Conservation (phyloP, 2,888 invertebrate species). For the Drosophila anceps region DNA sequence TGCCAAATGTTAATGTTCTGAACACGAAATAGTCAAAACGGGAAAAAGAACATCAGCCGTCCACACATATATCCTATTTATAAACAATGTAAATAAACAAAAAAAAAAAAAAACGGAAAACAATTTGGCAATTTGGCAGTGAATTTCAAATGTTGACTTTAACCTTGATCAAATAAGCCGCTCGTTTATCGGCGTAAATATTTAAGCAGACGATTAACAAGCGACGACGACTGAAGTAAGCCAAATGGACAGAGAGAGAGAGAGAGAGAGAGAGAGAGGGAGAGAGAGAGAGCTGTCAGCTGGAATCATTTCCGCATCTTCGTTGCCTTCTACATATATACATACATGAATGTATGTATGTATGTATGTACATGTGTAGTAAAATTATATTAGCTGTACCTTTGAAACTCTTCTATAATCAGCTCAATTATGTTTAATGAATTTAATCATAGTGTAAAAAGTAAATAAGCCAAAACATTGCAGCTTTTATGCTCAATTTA, state of each 20-base stretch:
- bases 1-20: too few species aligned
- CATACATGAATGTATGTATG: not conserved
- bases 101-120: not conserved
- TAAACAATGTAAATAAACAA: not conserved
- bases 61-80: not conserved
- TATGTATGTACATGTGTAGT: not conserved
- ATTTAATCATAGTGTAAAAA: not conserved
- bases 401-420: not conserved
- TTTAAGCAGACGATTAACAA: constrained; percentile 75
- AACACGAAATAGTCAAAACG: not conserved
- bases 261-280: not conserved
- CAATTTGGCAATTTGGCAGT: constrained; percentile 6
- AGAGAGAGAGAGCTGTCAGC: not conserved
- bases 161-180: constrained; percentile 41
- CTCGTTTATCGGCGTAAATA: constrained; percentile 82
- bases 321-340: not conserved
- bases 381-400: not conserved
- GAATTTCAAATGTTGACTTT: constrained; percentile 13
- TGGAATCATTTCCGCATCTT: not conserved
- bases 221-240: constrained; percentile 43
- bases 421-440: not conserved
- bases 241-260: not conserved
- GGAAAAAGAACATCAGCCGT: not conserved
- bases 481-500: not conserved
- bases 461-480: not conserved